Evolutionary conservation across 1,140 invertebrate genomes (phyloP).

Genomic region (Wiebesia pumilae): DNA sequence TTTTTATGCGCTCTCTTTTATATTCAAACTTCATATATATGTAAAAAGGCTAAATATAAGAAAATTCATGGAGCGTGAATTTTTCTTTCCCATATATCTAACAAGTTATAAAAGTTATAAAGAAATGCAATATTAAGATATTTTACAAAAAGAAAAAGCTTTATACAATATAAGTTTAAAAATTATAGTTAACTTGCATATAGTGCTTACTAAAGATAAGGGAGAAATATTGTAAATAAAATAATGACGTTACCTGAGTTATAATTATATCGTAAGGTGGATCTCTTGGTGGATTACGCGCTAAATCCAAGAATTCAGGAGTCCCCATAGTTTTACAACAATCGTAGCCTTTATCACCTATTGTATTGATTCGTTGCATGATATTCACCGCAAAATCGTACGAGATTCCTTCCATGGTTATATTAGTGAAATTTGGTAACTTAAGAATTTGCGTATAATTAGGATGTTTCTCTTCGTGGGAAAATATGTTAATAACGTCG

Average conservation of each 20-base stretch:
- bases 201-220: too few species aligned
- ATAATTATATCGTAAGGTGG: conserved; percentile 63
- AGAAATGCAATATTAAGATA: too few species aligned
- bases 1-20: too few species aligned
- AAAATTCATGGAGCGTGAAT: too few species aligned
- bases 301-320: conserved; percentile 57
- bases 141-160: too few species aligned
- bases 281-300: conserved; percentile 61
- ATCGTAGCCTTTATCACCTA: not conserved
- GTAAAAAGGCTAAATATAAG: too few species aligned
- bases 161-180: too few species aligned
- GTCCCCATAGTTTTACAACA: conserved; percentile 39
- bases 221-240: not conserved
- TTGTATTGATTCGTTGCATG: not conserved
- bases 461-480: conserved; percentile 50
- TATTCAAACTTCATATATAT: too few species aligned
- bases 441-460: conserved; percentile 61
- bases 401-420: not conserved
- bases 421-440: not conserved
- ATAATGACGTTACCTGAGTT: conserved; percentile 52
- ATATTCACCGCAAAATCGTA: not conserved
- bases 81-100: too few species aligned
- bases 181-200: too few species aligned
- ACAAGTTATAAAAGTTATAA: too few species aligned
- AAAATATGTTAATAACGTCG: conserved; percentile 62